Percentiles rank a stretch among this genome's conserved stretches.
Conservation (phyloP, 2,888 invertebrate species). For the Thereva unica region DNA sequence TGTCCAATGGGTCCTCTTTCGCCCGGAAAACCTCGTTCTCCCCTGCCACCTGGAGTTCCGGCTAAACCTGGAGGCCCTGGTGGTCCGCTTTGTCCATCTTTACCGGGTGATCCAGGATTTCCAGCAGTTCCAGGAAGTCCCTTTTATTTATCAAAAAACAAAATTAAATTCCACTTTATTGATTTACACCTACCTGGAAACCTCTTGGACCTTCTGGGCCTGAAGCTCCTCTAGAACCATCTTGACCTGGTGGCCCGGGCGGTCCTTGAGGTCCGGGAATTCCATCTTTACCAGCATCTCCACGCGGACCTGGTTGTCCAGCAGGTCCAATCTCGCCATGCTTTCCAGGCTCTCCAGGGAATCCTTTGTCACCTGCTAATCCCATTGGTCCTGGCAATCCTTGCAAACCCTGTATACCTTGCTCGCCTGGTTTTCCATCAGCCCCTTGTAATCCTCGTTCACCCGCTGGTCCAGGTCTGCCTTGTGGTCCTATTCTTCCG, state of each 20-base stretch:
- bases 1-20: conserved; percentile 73
- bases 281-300: conserved; percentile 79
- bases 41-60: conserved; percentile 67
- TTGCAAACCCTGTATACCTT: conserved; percentile 77
- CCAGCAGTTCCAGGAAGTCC: conserved; percentile 77
- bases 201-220: conserved; percentile 80
- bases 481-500: conserved; percentile 72
- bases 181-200: conserved; percentile 66
- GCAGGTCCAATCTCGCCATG: conserved; percentile 72
- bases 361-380: conserved; percentile 64
- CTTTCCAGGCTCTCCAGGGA: conserved; percentile 78
- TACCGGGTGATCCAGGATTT: conserved; percentile 74
- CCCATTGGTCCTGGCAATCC: conserved; percentile 79
- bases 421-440: conserved; percentile 84
- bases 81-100: conserved; percentile 76
- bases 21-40: conserved; percentile 74
- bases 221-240: conserved; percentile 75
- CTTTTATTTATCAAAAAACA: conserved; percentile 51
- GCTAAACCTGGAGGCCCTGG: conserved; percentile 68
- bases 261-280: conserved; percentile 74
- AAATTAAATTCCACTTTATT: neutral
- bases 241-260: conserved; percentile 71
- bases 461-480: conserved; percentile 71
- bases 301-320: conserved; percentile 78
- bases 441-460: conserved; percentile 78